Conservation (phyloP, 2,888 invertebrate species). For the Aricia artaxerxes region DNA sequence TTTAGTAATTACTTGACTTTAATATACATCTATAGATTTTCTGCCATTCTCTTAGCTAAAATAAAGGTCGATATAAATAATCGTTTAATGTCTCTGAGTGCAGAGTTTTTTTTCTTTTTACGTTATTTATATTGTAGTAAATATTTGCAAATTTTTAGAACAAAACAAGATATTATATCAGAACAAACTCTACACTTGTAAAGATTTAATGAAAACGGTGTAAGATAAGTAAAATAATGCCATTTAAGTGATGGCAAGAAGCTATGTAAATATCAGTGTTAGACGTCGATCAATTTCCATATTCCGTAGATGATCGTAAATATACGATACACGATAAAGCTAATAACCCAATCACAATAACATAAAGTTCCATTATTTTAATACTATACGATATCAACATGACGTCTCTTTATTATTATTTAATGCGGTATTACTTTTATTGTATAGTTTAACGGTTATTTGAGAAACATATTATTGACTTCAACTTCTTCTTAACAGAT, state of each 20-base stretch:
- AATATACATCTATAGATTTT: background rate
- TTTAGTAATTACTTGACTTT: no score
- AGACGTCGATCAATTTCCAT: conserved; percentile 7
- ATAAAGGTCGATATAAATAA: background rate
- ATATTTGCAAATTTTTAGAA: background rate
- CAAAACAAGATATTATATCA: background rate
- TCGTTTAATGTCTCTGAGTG: no score
- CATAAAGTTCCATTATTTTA: conserved; percentile 11
- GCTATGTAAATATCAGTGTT: background rate
- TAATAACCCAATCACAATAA: conserved; percentile 16
- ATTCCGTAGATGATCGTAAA: conserved; percentile 11
- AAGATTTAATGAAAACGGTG: background rate
- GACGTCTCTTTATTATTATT: conserved; percentile 5
- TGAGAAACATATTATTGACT: background rate
- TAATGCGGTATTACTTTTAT: conserved; percentile 4
- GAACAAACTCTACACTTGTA: background rate
- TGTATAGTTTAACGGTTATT: background rate
- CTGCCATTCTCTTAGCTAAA: background rate
- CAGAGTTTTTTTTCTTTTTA: background rate
- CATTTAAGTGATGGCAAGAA: background rate
- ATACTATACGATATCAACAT: background rate
- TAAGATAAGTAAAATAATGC: background rate
- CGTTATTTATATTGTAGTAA: background rate
- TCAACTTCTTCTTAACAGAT: background rate
- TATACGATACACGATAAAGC: background rate